These are phyloP conservation scores for Parapsyche elsis DNA, from an alignment of 1,140 invertebrate species.

Conservation along the genomic window DNA sequence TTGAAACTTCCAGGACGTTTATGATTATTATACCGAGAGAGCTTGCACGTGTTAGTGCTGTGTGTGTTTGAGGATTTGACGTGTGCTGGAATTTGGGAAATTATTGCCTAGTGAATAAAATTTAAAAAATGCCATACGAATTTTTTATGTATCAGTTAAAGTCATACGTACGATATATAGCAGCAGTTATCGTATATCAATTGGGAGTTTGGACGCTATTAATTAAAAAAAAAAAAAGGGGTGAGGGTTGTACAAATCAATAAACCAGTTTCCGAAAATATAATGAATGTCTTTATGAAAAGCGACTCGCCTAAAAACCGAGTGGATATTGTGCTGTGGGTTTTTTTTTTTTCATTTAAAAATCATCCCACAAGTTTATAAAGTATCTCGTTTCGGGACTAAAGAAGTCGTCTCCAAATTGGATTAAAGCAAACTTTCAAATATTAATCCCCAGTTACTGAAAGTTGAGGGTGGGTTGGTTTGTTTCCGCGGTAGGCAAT, in stretches of 20 bases:
- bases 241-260: neutral
- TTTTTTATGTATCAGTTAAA: too few species aligned
- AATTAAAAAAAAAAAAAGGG: neutral
- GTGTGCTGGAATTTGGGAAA: neutral
- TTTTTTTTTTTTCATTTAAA: neutral
- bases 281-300: neutral
- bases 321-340: neutral
- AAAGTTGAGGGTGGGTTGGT: constrained; percentile 15
- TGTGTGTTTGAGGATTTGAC: neutral
- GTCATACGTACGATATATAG: too few species aligned
- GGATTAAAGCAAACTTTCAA: constrained; percentile 49
- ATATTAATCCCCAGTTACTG: constrained; percentile 48
- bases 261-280: neutral
- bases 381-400: constrained; percentile 33
- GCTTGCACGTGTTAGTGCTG: neutral
- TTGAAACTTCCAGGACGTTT: neutral
- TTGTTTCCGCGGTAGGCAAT: constrained; percentile 1
- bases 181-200: too few species aligned
- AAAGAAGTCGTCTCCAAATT: constrained; percentile 40
- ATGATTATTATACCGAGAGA: neutral
- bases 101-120: neutral
- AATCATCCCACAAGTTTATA: constrained; percentile 18
- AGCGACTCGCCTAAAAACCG: neutral
- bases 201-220: too few species aligned
- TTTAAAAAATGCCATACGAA: too few species aligned